A percentile compares a stretch with the other conserved stretches of the same genome.
Conservation (phyloP, 2,113 vertebrate genomes). For the Halcyon senegalensis region DNA sequence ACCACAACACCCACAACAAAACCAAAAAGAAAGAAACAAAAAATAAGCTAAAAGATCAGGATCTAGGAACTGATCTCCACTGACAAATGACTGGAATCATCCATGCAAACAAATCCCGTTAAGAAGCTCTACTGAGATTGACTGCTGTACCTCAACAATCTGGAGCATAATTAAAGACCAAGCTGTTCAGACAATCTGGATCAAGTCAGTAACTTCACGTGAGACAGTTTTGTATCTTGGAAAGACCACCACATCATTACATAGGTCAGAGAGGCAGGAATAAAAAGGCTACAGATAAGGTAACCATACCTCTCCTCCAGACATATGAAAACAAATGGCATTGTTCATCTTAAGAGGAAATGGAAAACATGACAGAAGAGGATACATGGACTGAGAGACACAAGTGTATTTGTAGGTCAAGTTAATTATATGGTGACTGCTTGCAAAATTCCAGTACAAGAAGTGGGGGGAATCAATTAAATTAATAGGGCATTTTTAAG, state of each 20-base stretch:
- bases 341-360: not conserved
- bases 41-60: not conserved
- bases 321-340: not conserved
- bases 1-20: too few relatives aligned
- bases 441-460: not conserved
- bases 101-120: accelerated
- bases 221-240: not conserved
- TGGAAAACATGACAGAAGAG: not conserved
- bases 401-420: not conserved
- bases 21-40: too few relatives aligned
- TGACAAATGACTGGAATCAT: not conserved
- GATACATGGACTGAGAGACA: not conserved
- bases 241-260: not conserved
- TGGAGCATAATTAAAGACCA: not conserved
- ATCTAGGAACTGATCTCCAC: not conserved
- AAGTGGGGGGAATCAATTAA: not conserved
- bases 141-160: not conserved
- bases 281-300: not conserved
- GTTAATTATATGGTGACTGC: not conserved
- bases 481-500: not conserved
- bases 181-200: not conserved
- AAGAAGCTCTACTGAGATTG: not conserved
- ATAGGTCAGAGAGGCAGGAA: not conserved
- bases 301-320: not conserved
- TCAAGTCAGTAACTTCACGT: not conserved